Percentiles rank a stretch among this genome's conserved stretches.
Conservation (phyloP, 2,888 invertebrate genomes). For the Holacanthella duospinosa region DNA sequence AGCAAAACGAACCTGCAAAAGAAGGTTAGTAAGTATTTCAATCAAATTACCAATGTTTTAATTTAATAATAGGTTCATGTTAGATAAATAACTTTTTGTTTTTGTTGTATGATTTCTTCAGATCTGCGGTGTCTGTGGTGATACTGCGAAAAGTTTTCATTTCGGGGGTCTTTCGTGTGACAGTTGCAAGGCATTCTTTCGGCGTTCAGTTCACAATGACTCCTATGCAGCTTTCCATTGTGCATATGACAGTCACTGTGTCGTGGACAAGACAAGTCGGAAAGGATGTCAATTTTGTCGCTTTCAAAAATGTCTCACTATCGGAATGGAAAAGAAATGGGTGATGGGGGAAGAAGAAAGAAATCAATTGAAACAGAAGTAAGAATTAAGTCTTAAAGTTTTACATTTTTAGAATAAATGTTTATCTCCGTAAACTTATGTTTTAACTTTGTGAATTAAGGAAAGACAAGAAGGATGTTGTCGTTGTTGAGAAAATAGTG, state of each 20-base stretch:
- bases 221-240: constrained; percentile 41
- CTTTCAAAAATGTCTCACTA: constrained; percentile 41
- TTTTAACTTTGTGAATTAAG: constrained; percentile 14
- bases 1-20: neutral
- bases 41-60: too few species aligned
- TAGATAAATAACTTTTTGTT: too few species aligned
- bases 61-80: neutral
- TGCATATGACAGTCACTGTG: constrained; percentile 39
- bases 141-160: constrained; percentile 42
- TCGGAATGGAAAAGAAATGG: constrained; percentile 43
- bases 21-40: too few species aligned
- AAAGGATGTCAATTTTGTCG: constrained; percentile 42
- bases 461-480: constrained; percentile 37
- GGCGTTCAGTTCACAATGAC: constrained; percentile 42
- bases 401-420: neutral
- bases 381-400: neutral
- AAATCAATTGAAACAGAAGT: constrained; percentile 37
- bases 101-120: constrained; percentile 1
- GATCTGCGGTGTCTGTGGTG: constrained; percentile 41
- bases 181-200: constrained; percentile 43
- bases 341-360: constrained; percentile 42
- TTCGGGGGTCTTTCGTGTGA: constrained; percentile 43
- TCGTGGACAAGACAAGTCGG: constrained; percentile 40
- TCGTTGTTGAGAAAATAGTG: constrained; percentile 9
- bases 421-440: neutral